phyloP scores from a whole-genome alignment of 1,140 invertebrate species.

The Marisa cornuarietis region DNA sequence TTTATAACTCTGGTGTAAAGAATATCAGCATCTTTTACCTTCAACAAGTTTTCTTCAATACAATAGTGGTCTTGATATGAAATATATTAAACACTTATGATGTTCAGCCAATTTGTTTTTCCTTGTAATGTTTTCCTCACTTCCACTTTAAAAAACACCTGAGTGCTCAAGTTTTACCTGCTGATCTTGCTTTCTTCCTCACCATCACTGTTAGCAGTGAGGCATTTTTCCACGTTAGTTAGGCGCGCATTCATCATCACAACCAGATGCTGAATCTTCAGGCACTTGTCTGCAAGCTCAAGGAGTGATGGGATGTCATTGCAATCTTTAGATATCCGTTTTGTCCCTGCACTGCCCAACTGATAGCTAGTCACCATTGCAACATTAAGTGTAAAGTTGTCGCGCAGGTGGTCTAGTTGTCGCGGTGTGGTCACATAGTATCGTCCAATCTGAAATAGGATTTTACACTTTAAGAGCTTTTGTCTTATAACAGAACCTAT shows the following conservation, averaged over 20 bases:
- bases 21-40: no score
- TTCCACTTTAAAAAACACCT: no score
- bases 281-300: conserved; percentile 15
- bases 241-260: conserved; percentile 13
- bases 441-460: conserved; percentile 2
- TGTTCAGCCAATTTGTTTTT: no score
- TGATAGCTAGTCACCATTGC: conserved; percentile 23
- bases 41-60: no score
- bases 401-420: conserved; percentile 15
- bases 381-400: conserved; percentile 19
- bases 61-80: no score
- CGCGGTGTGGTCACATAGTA: conserved; percentile 13
- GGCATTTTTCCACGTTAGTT: conserved; percentile 4
- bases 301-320: conserved; percentile 7
- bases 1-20: no score
- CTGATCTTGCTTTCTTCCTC: no score
- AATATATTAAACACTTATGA: no score
- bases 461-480: no score
- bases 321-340: neutral
- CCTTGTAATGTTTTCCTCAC: no score
- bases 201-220: neutral
- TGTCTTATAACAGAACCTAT: no score
- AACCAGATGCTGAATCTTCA: conserved; percentile 17
- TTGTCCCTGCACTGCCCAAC: conserved; percentile 13
- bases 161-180: no score